Conservation (phyloP, 2,113 vertebrate genomes). For the Heterotis niloticus region DNA sequence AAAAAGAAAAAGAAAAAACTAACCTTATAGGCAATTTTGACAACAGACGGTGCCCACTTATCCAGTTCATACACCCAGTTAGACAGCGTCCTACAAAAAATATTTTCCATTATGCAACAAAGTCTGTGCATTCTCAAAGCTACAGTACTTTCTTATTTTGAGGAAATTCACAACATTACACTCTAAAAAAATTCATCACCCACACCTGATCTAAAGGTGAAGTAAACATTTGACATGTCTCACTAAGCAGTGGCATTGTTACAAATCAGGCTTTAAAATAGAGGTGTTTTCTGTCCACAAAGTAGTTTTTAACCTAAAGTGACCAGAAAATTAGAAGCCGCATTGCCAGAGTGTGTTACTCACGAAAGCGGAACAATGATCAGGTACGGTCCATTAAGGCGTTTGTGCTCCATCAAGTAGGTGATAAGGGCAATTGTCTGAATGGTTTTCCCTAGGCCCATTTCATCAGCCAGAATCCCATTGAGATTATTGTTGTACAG, state of each 20-base stretch:
- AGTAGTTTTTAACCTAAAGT: background rate
- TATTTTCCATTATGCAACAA: too few species aligned
- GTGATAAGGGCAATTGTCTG: conserved; percentile 98
- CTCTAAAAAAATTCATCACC: too few species aligned
- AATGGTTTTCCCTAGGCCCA: conserved; percentile 97
- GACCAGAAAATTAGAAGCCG: background rate
- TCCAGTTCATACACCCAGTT: conserved; percentile 97
- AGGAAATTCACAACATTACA: too few species aligned
- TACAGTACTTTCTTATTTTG: too few species aligned
- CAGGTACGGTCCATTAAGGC: conserved; percentile 93
- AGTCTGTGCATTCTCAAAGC: too few species aligned
- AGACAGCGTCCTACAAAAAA: conserved; percentile 79
- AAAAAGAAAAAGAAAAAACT: conserved; percentile 26
- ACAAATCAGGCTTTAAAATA: background rate
- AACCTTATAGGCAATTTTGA: conserved; percentile 98
- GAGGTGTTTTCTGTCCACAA: background rate
- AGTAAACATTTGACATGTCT: background rate
- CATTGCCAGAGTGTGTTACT: conserved; percentile 55
- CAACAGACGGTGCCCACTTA: conserved; percentile 95
- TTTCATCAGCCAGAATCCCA: conserved; percentile 95
- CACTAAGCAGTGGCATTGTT: background rate
- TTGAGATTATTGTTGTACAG: conserved; percentile 97
- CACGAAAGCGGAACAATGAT: conserved; percentile 98
- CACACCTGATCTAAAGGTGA: too few species aligned
- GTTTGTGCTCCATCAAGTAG: conserved; percentile 95